A percentile compares a stretch with the other conserved stretches of the same genome.
phyloP scores from a whole-genome alignment of 1,140 invertebrate genomes.

The Drosophila kohkoa region DNA sequence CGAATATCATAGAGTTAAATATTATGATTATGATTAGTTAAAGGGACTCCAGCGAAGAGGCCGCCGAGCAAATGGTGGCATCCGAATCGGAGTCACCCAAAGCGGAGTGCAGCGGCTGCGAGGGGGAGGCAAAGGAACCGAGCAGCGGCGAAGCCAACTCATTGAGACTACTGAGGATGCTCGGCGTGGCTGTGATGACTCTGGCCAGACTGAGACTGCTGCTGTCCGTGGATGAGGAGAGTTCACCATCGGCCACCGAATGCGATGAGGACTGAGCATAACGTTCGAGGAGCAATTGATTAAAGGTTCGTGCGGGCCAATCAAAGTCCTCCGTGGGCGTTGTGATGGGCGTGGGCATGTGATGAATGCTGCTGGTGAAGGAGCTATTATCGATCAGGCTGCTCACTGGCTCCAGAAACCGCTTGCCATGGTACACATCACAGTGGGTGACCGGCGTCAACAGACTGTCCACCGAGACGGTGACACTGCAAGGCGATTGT shows the following conservation, averaged over 20 bases:
- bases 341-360: constrained; percentile 60
- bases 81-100: constrained; percentile 57
- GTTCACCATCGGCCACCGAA: constrained; percentile 8
- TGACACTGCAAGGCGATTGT: constrained; percentile 7
- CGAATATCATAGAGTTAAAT: constrained; percentile 9
- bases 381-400: constrained; percentile 64
- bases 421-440: constrained; percentile 71
- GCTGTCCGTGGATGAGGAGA: constrained; percentile 69
- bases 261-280: constrained; percentile 39
- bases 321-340: constrained; percentile 66
- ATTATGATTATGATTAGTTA: constrained; percentile 20
- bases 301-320: constrained; percentile 65
- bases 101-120: constrained; percentile 59
- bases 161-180: constrained; percentile 47
- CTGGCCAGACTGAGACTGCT: constrained; percentile 51
- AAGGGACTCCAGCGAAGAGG: constrained; percentile 69
- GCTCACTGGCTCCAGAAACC: constrained; percentile 67
- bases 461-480: constrained; percentile 55
- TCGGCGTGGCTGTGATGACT: constrained; percentile 47
- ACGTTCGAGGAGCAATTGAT: constrained; percentile 64
- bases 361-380: constrained; percentile 72
- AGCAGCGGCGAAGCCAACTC: constrained; percentile 64
- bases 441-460: constrained; percentile 49
- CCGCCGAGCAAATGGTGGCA: constrained; percentile 70
- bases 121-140: constrained; percentile 57